Evolutionary conservation across 2,888 invertebrate genomes (phyloP).

Genomic region (Notocelia uddmanniana): DNA sequence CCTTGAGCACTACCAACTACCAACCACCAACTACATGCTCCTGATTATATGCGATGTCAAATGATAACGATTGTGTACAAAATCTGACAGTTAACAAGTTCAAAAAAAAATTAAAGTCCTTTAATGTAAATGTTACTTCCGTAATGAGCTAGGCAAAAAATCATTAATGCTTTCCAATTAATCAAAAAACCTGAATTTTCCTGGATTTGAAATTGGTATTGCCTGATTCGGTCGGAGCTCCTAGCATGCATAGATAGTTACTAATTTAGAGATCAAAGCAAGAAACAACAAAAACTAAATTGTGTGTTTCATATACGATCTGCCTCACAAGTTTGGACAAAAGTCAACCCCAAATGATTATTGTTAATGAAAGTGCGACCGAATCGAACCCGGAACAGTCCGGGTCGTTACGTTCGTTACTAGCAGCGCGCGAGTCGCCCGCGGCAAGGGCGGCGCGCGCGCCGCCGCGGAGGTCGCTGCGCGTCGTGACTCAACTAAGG

Average conservation of each 20-base stretch:
- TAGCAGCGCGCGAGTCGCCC: conserved; percentile 26
- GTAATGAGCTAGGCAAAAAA: neutral
- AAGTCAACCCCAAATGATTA: conserved; percentile 9
- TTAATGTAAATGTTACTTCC: neutral
- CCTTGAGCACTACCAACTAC: conserved; percentile 1
- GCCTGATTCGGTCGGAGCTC: too few species aligned
- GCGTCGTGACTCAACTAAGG: neutral
- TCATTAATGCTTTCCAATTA: too few species aligned
- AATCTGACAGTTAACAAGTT: neutral
- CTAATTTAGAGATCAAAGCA: too few species aligned
- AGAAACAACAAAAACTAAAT: too few species aligned
- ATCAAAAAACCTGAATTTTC: too few species aligned
- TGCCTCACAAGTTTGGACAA: neutral
- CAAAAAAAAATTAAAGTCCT: too few species aligned
- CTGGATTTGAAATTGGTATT: too few species aligned
- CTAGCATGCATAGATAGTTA: too few species aligned
- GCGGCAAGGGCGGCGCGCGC: conserved; percentile 23
- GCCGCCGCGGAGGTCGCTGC: conserved; percentile 17
- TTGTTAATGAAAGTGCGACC: conserved; percentile 13
- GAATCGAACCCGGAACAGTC: conserved; percentile 34
- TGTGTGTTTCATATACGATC: neutral
- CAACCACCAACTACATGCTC: neutral
- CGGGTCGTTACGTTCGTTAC: neutral
- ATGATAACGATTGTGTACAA: neutral
- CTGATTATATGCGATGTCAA: neutral